A percentile compares a stretch with the other conserved stretches of the same genome.
Conservation (phyloP, 2,113 vertebrate species). For the Engystomops pustulosus region DNA sequence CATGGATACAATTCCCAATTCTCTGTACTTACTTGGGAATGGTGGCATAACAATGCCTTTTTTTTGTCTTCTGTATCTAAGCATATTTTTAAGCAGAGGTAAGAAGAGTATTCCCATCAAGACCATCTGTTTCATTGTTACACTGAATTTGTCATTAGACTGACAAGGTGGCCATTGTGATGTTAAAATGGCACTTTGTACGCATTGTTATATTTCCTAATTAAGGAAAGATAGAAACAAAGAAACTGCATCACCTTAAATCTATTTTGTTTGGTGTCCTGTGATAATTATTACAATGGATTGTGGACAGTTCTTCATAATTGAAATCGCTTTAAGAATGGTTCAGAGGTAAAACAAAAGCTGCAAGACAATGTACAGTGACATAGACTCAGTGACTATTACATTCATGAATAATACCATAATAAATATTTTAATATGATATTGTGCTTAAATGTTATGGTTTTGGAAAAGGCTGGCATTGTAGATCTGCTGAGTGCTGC, state of each 20-base stretch:
- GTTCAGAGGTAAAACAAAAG: conserved; percentile 15
- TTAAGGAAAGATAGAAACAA: conserved; percentile 21
- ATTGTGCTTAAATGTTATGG: conserved; percentile 9
- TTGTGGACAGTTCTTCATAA: not conserved
- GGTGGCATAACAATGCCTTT: conserved; percentile 55
- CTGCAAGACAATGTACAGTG: conserved; percentile 1
- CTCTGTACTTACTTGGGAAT: conserved; percentile 52
- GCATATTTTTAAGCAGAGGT: conserved; percentile 54
- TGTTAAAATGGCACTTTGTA: conserved; percentile 28
- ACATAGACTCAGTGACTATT: not conserved
- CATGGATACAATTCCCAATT: conserved; percentile 58
- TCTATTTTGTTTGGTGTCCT: conserved; percentile 23
- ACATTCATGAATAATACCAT: not conserved
- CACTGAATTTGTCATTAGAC: conserved; percentile 35
- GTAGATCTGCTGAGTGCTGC: conserved; percentile 1
- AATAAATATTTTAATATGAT: not conserved
- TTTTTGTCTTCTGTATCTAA: conserved; percentile 57
- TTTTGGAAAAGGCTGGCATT: conserved; percentile 27
- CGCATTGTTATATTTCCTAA: conserved; percentile 40
- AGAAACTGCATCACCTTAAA: conserved; percentile 35
- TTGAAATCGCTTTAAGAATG: not conserved
- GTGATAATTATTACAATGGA: conserved; percentile 36
- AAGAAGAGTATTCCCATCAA: conserved; percentile 51
- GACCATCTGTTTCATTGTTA: conserved; percentile 58
- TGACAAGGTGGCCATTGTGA: conserved; percentile 46